These are phyloP conservation scores for Drosophila pruinosa DNA, from an alignment of 1,140 invertebrate species.

Conservation along the genomic window DNA sequence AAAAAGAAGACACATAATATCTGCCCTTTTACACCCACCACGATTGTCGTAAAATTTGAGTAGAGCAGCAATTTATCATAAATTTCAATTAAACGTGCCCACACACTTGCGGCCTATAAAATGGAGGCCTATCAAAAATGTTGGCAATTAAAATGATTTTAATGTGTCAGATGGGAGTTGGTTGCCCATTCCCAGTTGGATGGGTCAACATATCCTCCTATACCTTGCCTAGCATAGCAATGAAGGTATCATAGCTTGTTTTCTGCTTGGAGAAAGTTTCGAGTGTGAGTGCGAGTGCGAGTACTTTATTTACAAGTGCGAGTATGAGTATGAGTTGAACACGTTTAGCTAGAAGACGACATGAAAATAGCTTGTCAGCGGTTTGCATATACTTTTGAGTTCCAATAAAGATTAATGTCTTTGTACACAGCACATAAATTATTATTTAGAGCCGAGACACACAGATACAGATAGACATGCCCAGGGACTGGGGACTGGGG, in stretches of 20 bases:
- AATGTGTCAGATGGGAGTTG: neutral
- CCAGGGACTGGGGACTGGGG: neutral
- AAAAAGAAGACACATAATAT: neutral
- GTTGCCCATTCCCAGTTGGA: neutral
- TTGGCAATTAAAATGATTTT: slow-evolving; percentile 8
- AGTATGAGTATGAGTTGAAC: neutral
- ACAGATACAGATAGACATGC: neutral
- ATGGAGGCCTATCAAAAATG: neutral
- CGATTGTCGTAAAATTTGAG: neutral
- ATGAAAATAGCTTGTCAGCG: slow-evolving; percentile 53
- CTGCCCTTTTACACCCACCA: neutral
- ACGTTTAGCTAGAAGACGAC: slow-evolving; percentile 18
- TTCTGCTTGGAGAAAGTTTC: neutral
- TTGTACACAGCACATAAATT: slow-evolving; percentile 73
- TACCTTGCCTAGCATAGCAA: neutral
- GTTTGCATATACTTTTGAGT: slow-evolving; percentile 67
- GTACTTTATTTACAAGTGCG: slow-evolving; percentile 11
- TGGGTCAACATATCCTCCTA: neutral
- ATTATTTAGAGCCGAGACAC: slow-evolving; percentile 47
- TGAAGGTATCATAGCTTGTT: neutral
- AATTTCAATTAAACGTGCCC: slow-evolving; percentile 1
- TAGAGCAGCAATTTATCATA: neutral
- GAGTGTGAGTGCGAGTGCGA: slow-evolving; percentile 1
- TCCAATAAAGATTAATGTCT: slow-evolving; percentile 79
- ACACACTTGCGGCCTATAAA: slow-evolving; percentile 4